phyloP scores from a whole-genome alignment of 2,113 vertebrate genomes.

The Lasiurus cinereus region DNA sequence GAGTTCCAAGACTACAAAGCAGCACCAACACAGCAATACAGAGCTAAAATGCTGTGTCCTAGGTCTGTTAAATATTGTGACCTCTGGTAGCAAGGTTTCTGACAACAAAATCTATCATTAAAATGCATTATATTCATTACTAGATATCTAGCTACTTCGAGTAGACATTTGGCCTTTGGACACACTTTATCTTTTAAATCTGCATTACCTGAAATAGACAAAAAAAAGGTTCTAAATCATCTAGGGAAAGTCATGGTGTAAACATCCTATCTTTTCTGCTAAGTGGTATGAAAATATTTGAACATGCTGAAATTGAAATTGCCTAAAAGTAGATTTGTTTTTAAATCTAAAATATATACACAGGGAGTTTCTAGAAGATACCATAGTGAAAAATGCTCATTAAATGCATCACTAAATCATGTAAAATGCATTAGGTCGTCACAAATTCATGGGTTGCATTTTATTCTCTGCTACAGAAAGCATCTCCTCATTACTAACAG shows the following conservation, averaged over 20 bases:
- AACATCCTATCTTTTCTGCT: not conserved
- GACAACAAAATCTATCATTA: not conserved
- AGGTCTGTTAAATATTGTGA: slow-evolving; percentile 11
- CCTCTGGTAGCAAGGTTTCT: not conserved
- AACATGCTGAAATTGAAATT: slow-evolving; percentile 20
- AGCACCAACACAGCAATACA: not conserved
- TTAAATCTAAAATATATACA: slow-evolving; percentile 1
- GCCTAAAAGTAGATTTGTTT: slow-evolving; percentile 31
- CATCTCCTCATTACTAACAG: slow-evolving; percentile 43
- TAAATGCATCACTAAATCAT: slow-evolving; percentile 44
- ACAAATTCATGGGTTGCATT: not conserved
- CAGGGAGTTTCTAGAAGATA: slow-evolving; percentile 9
- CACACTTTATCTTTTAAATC: not conserved
- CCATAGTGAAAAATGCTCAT: slow-evolving; percentile 56
- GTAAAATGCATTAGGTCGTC: slow-evolving; percentile 4
- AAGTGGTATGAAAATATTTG: slow-evolving; percentile 37
- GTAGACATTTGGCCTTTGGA: slow-evolving; percentile 9
- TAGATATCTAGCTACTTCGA: slow-evolving; percentile 4
- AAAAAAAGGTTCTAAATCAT: not conserved
- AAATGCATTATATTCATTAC: not conserved
- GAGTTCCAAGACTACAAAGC: not conserved
- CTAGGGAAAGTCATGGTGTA: not conserved
- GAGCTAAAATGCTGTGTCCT: not conserved
- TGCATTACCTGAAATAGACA: not conserved
- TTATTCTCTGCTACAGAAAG: slow-evolving; percentile 26